Conservation (phyloP, 2,888 invertebrate genomes). For the Siphonodentalium dalli region DNA sequence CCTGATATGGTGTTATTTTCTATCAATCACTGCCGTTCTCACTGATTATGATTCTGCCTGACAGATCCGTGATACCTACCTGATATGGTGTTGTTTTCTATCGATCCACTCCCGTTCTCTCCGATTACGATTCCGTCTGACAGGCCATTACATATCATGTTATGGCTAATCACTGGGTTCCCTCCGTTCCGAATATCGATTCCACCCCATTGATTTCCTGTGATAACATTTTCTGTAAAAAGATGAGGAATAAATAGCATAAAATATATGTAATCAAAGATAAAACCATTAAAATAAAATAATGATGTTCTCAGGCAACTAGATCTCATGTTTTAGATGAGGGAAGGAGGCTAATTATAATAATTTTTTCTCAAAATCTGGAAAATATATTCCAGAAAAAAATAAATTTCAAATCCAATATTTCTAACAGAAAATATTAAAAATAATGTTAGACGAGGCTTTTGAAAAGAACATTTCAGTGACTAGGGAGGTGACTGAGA, state of each 20-base stretch:
- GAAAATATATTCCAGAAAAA: too few relatives aligned
- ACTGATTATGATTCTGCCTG: constrained; percentile 54
- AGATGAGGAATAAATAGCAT: neutral
- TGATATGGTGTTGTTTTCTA: constrained; percentile 54
- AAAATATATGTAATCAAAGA: too few relatives aligned
- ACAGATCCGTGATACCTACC: constrained; percentile 31
- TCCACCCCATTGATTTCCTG: constrained; percentile 58
- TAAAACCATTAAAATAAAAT: too few relatives aligned
- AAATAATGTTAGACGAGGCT: too few relatives aligned
- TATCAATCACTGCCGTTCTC: constrained; percentile 46
- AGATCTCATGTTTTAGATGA: too few relatives aligned
- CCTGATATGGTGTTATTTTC: constrained; percentile 56
- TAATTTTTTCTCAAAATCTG: too few relatives aligned
- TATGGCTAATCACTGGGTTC: constrained; percentile 48
- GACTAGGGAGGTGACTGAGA: too few relatives aligned
- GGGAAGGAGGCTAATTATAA: too few relatives aligned
- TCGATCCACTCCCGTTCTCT: constrained; percentile 45
- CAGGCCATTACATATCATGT: constrained; percentile 54
- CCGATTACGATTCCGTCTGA: constrained; percentile 58
- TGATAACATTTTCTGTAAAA: constrained; percentile 51
- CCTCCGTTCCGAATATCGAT: constrained; percentile 54
- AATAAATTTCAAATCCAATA: too few relatives aligned
- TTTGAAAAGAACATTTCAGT: too few relatives aligned
- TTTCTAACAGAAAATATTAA: too few relatives aligned
- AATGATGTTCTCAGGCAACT: too few relatives aligned